Conservation (phyloP, 2,113 vertebrate genomes). For the Heterocephalus glaber region DNA sequence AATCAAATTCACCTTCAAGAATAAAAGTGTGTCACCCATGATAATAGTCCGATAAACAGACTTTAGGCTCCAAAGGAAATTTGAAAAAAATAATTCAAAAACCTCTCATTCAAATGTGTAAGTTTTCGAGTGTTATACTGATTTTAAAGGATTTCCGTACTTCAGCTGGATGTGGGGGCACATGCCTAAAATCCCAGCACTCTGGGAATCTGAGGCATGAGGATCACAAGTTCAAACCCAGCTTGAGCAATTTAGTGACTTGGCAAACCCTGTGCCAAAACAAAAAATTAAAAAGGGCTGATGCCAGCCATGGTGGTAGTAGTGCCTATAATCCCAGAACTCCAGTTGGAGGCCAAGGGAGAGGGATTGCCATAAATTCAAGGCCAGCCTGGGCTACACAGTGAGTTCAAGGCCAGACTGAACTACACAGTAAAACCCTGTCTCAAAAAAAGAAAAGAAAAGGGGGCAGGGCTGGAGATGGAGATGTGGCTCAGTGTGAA, state of each 20-base stretch:
- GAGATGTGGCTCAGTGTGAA: neutral
- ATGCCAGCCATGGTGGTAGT: neutral
- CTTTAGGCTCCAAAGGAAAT: neutral
- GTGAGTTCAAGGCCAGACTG: neutral
- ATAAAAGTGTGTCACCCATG: neutral
- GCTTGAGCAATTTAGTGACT: neutral
- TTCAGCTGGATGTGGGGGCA: neutral
- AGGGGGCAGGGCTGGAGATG: too few species aligned
- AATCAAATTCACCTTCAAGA: slow-evolving; percentile 11
- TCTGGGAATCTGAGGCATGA: neutral
- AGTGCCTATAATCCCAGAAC: neutral
- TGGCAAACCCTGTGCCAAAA: neutral
- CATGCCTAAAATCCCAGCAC: neutral
- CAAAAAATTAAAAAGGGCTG: neutral
- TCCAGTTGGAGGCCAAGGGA: neutral
- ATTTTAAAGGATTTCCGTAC: slow-evolving; percentile 8
- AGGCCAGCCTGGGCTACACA: neutral
- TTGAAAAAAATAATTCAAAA: slow-evolving; percentile 35
- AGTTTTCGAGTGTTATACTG: neutral
- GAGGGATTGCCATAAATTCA: neutral
- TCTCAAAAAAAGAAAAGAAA: neutral
- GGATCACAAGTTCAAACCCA: neutral
- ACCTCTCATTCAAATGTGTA: neutral
- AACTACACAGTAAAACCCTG: neutral
- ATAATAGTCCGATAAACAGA: neutral